Evolutionary conservation across 1,140 invertebrate species (phyloP).

Genomic region (Yoshiicerus persimilis): DNA sequence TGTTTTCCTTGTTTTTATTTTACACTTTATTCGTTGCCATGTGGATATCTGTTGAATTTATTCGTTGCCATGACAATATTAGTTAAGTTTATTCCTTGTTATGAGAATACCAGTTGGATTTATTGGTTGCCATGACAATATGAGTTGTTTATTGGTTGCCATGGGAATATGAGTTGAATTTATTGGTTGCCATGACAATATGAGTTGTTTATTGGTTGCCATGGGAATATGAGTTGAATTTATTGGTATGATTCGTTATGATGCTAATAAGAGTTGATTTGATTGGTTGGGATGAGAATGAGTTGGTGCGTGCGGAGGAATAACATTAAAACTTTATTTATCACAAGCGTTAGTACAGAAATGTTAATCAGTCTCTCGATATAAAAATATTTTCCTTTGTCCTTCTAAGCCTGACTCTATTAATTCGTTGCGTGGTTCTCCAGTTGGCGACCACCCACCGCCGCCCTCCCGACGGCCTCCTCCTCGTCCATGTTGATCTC

Average conservation of each 20-base stretch:
- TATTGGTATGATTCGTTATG: too few species aligned
- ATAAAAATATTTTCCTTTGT: not conserved
- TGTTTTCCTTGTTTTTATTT: not conserved
- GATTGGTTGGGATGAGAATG: not conserved
- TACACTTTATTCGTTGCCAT: not conserved
- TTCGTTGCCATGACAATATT: not conserved
- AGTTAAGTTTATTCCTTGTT: too few species aligned
- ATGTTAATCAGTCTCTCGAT: not conserved
- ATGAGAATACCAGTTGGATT: too few species aligned
- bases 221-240: too few species aligned
- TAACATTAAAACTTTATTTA: not conserved
- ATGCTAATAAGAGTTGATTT: not conserved
- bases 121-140: too few species aligned
- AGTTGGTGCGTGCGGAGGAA: not conserved
- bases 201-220: too few species aligned
- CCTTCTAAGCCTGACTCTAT: not conserved
- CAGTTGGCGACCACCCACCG: not conserved
- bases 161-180: too few species aligned
- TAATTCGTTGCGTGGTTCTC: not conserved
- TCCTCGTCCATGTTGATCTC: not conserved
- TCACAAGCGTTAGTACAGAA: conserved; percentile 8
- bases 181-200: too few species aligned
- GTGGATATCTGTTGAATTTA: not conserved
- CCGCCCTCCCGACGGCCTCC: not conserved
- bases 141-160: too few species aligned